phyloP scores from a whole-genome alignment of 2,797 vertebrate species.

The Notolabrus celidotus region DNA sequence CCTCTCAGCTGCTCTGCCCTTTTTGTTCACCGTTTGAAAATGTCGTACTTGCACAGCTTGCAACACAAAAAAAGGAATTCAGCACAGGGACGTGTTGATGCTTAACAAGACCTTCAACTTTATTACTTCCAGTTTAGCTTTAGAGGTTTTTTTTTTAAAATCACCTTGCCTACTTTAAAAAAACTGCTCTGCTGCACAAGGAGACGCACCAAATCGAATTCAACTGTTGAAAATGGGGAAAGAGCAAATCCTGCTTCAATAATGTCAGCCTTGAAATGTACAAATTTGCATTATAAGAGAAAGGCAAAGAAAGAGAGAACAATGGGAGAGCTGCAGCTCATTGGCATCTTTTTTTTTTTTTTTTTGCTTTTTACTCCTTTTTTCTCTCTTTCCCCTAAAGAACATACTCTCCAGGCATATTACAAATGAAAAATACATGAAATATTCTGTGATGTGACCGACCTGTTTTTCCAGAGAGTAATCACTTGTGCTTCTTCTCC shows the following conservation, averaged over 20 bases:
- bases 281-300: constrained; percentile 16
- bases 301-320: constrained; percentile 35
- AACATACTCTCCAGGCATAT: neutral
- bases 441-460: constrained; percentile 35
- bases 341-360: constrained; percentile 26
- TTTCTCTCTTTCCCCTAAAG: neutral
- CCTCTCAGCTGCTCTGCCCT: constrained; percentile 64
- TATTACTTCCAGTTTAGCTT: constrained; percentile 26
- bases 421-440: neutral
- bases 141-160: constrained; percentile 12
- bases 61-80: constrained; percentile 5
- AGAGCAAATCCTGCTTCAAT: neutral
- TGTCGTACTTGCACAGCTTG: constrained; percentile 15
- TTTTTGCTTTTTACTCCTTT: constrained; percentile 22
- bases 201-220: constrained; percentile 25
- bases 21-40: constrained; percentile 67
- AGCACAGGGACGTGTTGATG: neutral
- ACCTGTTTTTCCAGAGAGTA: constrained; percentile 74
- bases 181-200: constrained; percentile 5
- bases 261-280: constrained; percentile 4
- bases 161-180: constrained; percentile 13
- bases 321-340: constrained; percentile 34
- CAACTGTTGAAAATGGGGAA: neutral
- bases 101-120: neutral
- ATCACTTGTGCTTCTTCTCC: constrained; percentile 58